A percentile compares a stretch with the other conserved stretches of the same genome.
phyloP scores from a whole-genome alignment of 1,140 invertebrate species.

The Drosophila kohkoa region DNA sequence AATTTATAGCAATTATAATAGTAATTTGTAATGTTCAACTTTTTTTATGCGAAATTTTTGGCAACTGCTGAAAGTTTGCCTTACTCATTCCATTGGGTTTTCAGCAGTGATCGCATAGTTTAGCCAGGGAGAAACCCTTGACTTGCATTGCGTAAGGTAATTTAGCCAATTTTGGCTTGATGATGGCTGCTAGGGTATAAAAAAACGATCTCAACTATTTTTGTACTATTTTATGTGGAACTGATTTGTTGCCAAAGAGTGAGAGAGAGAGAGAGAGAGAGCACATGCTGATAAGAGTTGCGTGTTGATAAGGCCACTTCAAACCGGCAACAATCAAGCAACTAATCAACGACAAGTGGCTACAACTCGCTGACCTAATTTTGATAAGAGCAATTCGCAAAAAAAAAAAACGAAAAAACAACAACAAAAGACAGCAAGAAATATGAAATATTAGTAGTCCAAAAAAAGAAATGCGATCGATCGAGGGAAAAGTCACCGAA shows the following conservation, averaged over 20 bases:
- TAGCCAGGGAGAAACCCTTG: too few species aligned
- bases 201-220: not conserved
- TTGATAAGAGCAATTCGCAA: conserved; percentile 69
- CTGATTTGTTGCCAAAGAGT: not conserved
- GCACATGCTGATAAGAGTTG: not conserved
- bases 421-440: conserved; percentile 6
- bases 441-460: conserved; percentile 7
- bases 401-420: conserved; percentile 8
- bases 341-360: conserved; percentile 69
- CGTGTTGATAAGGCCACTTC: not conserved
- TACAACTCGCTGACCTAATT: conserved; percentile 73
- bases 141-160: too few species aligned
- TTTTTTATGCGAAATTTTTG: too few species aligned
- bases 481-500: conserved; percentile 1
- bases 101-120: too few species aligned
- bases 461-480: conserved; percentile 12
- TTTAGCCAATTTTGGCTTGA: not conserved
- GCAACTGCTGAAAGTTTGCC: too few species aligned
- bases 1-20: too few species aligned
- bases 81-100: too few species aligned
- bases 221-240: not conserved
- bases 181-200: not conserved
- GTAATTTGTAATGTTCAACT: too few species aligned
- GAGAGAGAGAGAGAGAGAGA: too few species aligned
- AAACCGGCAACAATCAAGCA: conserved; percentile 29